A percentile compares a stretch with the other conserved stretches of the same genome.
Evolutionary conservation across 2,113 vertebrate genomes (phyloP).

Genomic region (Isichthys henryi): DNA sequence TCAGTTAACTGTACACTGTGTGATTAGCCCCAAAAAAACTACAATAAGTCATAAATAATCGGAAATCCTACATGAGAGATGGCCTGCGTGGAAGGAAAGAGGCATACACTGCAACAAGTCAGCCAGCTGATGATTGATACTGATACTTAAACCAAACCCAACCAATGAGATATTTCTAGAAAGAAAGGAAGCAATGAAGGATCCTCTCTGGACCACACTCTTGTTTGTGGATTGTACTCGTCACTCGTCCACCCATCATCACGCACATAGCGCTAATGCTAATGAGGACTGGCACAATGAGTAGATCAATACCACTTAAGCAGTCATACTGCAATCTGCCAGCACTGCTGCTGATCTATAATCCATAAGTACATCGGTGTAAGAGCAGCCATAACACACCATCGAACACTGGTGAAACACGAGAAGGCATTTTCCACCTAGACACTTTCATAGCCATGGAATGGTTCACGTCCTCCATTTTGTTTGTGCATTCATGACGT

Average conservation of each 20-base stretch:
- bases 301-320: constrained; percentile 47
- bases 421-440: not conserved
- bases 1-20: not conserved
- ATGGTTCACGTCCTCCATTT: not conserved
- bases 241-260: not conserved
- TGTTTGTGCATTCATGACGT: not conserved
- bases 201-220: not conserved
- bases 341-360: constrained; percentile 42
- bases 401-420: not conserved
- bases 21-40: not conserved
- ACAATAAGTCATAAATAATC: not conserved
- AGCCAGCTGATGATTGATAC: not conserved
- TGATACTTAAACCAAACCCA: not conserved
- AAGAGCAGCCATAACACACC: constrained; percentile 14
- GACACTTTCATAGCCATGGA: not conserved
- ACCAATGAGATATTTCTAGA: not conserved
- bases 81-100: not conserved
- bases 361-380: constrained; percentile 44
- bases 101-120: not conserved
- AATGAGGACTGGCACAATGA: constrained; percentile 45
- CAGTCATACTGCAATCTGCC: constrained; percentile 31
- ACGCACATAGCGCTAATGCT: constrained; percentile 23
- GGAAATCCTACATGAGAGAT: not conserved
- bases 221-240: not conserved
- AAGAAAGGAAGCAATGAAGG: not conserved